These are phyloP conservation scores for Triplophysa dalaica DNA, from an alignment of 2,113 vertebrate species.

Conservation along the genomic window DNA sequence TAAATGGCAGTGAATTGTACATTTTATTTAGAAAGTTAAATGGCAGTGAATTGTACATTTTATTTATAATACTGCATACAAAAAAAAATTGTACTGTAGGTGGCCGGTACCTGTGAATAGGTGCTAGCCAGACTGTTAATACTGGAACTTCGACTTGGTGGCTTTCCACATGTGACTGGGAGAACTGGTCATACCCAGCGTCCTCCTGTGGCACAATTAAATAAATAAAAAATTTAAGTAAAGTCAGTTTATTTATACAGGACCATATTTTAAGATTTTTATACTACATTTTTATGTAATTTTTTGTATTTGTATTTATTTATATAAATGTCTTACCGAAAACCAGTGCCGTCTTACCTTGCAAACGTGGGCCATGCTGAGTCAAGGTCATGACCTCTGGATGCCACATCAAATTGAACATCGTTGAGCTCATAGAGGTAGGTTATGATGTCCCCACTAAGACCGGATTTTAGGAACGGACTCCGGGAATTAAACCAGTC, in stretches of 20 bases:
- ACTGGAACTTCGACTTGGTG: slow-evolving; percentile 93
- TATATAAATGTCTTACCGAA: not conserved
- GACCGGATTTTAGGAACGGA: slow-evolving; percentile 87
- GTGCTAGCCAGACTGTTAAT: slow-evolving; percentile 91
- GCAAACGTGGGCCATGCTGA: slow-evolving; percentile 93
- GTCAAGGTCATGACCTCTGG: slow-evolving; percentile 92
- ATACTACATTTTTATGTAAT: no score
- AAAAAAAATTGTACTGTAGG: not conserved
- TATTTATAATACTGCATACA: not conserved
- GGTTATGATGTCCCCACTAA: slow-evolving; percentile 86
- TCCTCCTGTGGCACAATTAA: slow-evolving; percentile 75
- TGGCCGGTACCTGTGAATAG: slow-evolving; percentile 82
- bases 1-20: not conserved
- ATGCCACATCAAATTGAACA: slow-evolving; percentile 86
- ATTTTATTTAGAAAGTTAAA: not conserved
- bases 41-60: not conserved
- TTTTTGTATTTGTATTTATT: no score
- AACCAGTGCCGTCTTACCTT: slow-evolving; percentile 72
- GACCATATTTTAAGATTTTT: not conserved
- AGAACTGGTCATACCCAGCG: slow-evolving; percentile 78
- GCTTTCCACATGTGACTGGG: slow-evolving; percentile 86
- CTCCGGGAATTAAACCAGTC: slow-evolving; percentile 96
- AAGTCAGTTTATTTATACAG: not conserved
- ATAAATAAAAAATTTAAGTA: not conserved
- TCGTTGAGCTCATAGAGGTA: slow-evolving; percentile 95